Base-by-base conservation (phyloP, 2,888 invertebrate species). In the Bimastos eiseni region DNA sequence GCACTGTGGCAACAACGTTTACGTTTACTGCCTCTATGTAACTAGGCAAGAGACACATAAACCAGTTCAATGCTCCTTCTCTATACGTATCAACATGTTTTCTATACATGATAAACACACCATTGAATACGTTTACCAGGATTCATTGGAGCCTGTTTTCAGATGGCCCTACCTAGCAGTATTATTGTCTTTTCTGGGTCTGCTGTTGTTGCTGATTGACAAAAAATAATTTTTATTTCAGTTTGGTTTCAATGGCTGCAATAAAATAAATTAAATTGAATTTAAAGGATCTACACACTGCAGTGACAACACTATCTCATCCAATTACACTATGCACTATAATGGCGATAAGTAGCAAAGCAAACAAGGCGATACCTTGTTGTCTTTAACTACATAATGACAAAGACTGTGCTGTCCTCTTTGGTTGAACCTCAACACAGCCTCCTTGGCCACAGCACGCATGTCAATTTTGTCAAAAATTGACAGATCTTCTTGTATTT, bases 361-460 rank as follows among this genome's bases (percentile, higher is more conserved):
- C 30, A 70, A 70, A 70, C 55, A 4, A 11, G 30, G 1, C 0
- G n/a, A n/a, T 94, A 96, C 96, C 94, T 97, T 95, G 95, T 98
- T 98, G 92, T 97, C 95, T 95, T 97, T 97, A 19, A 98, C 96
- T 19, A 97, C 96, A 95, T 98, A 99, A 95, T 98, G 97, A 94
- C 98, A 98, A 93, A 98, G 96, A 93, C 98, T 98, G 92, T 97
- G 94, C 92, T 97, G 97, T 91, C 97, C 97, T 0, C 97, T 97
- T 92, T 96, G 96, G 94, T 97, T 96, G 94, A 97, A 98, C 92
- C 96, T 96, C 92, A 96, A 95, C 89, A 97, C 95, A 34, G 97
- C 96, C 94, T 89, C 89, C 30, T 37, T 36, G n/a, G 44, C 21
- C 33, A 89, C 98, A 96, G 19, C n/a, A 17, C 21, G 37, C 96